phyloP scores from a whole-genome alignment of 2,888 invertebrate species.

The Mythimna impura region DNA sequence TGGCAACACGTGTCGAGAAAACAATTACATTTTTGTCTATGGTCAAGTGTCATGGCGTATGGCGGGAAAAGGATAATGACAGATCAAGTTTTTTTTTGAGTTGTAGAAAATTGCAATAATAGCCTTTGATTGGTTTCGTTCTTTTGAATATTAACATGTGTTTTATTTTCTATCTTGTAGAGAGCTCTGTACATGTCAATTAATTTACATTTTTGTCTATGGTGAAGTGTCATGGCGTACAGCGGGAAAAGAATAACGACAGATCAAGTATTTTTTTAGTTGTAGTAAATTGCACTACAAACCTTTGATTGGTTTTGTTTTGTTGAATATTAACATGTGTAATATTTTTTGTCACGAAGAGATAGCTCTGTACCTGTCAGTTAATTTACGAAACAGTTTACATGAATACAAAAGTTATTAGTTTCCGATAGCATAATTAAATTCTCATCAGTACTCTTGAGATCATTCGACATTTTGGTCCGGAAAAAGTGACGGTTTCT shows the following conservation, averaged over 20 bases:
- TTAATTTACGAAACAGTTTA: background rate
- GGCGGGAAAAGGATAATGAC: conserved; percentile 40
- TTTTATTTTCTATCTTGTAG: background rate
- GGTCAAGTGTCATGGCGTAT: conserved; percentile 66
- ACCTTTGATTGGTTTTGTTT: background rate
- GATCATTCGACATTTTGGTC: too few species aligned
- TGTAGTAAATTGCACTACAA: background rate
- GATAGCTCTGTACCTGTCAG: background rate
- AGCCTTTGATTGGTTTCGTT: background rate
- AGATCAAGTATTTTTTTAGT: conserved; percentile 41
- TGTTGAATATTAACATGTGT: background rate
- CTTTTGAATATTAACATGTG: background rate
- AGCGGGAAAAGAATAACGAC: conserved; percentile 40
- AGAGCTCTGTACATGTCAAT: background rate
- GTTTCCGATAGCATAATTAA: background rate
- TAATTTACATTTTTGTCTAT: conserved; percentile 80
- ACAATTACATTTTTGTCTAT: conserved; percentile 85
- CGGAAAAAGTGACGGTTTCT: too few species aligned
- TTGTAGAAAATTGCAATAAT: background rate
- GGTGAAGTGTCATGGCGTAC: conserved; percentile 65
- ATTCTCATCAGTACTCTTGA: background rate
- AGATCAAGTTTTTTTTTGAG: conserved; percentile 40
- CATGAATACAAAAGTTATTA: background rate
- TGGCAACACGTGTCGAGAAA: conserved; percentile 84
- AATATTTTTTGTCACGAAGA: background rate